A percentile compares a stretch with the other conserved stretches of the same genome.
These are phyloP conservation scores for Acanthurus lineatus DNA, from an alignment of 2,797 vertebrate genomes.

Conservation along the genomic window DNA sequence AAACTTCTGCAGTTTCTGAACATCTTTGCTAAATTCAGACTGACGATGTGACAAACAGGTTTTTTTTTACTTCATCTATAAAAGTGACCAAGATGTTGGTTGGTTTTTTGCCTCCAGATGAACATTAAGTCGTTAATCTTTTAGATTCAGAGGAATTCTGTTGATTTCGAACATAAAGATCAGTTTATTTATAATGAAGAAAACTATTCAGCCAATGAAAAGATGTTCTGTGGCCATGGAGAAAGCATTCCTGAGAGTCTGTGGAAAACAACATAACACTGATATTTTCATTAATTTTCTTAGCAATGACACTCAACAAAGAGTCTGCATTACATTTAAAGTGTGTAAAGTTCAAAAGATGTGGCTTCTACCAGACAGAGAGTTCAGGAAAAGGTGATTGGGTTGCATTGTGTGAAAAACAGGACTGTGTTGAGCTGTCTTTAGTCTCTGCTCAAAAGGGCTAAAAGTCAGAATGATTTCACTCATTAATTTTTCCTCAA, in stretches of 20 bases:
- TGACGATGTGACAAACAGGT: neutral
- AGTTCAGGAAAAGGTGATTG: neutral
- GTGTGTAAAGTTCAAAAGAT: neutral
- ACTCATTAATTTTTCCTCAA: too few species aligned
- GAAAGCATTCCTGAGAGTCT: too few species aligned
- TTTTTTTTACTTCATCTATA: constrained; percentile 1
- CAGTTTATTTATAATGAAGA: neutral
- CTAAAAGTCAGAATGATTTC: too few species aligned
- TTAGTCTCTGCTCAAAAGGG: too few species aligned
- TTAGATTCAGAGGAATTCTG: neutral
- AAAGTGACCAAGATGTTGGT: neutral
- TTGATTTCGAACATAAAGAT: neutral
- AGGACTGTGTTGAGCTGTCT: neutral
- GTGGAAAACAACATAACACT: too few species aligned
- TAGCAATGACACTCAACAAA: neutral
- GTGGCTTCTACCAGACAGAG: neutral
- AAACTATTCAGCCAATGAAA: neutral
- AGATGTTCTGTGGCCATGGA: too few species aligned
- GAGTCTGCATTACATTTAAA: too few species aligned
- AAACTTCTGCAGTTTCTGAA: neutral
- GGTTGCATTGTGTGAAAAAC: neutral
- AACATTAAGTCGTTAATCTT: neutral
- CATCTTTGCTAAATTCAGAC: neutral
- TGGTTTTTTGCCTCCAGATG: constrained; percentile 1
- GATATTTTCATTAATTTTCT: neutral